Base-by-base conservation (phyloP, 2,797 vertebrate genomes). In the Enteromius viviparus region DNA sequence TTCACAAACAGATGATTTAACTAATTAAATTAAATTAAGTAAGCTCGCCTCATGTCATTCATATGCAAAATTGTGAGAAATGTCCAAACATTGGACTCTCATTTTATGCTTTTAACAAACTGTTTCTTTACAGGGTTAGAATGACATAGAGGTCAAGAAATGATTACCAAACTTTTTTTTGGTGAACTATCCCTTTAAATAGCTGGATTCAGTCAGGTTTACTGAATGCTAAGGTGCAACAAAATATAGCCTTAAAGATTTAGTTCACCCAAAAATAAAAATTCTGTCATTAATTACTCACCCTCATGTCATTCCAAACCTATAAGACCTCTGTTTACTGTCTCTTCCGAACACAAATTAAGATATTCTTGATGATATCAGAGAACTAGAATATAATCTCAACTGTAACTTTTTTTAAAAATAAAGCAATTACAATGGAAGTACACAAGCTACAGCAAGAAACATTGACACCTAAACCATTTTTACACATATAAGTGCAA, bases 1-100 rank as follows among this genome's bases (percentile, higher is more conserved):
- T 53, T 74, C 6, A 74, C 11, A 74, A 53, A 53, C 49, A n/a
- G 71, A 37, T 53, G 15, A 72, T 32, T 72, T 29, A 49, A 71
- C 23, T 29, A 42, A 23, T 45, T 34, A 14, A 7, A 49, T 47
- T 26, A 10, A 17, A 9, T 49, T 10, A 71, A 12, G 17, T 71
- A 71, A 26, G 11, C 42, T 10, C 42, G 47, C 1, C n/a, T 23
- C 6, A 4, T n/a, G 8, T 3, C 11, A 69, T 45, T 49, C 4
- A 29, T 71, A 47, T 71, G 15, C 23, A 71, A 15, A 47, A 70
- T 17, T 70, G 42, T 26, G 12, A 26, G 23, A 26, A 40, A 23
- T 21, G 32, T 40, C 21, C 34, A 42, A 68, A 45, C 40, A 45
- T 17, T 47, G n/a, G 6, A 47, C n/a, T n/a, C 7, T 8, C 29